Evolutionary conservation across 2,113 vertebrate species (phyloP).

Genomic region (Melierax canorus): DNA sequence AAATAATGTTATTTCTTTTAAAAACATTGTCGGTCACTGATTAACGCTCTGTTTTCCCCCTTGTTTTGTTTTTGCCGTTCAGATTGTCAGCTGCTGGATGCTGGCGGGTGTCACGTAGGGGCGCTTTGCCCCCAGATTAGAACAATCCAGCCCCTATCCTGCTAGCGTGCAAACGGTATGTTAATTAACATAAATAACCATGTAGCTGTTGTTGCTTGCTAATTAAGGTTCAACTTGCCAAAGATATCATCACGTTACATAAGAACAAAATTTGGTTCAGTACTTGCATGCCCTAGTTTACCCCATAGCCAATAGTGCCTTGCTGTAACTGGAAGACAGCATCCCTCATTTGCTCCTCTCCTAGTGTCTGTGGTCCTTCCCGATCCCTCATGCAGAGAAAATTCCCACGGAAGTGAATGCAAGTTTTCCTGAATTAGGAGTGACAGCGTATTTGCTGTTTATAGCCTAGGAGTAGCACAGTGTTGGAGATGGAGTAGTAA

Average conservation of each 20-base stretch:
- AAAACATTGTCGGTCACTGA: background rate
- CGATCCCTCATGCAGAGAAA: background rate
- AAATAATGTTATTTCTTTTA: background rate
- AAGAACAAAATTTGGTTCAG: background rate
- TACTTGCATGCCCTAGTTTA: background rate
- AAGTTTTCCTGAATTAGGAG: constrained; percentile 18
- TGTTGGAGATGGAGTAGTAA: constrained; percentile 11
- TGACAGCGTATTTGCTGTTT: constrained; percentile 1
- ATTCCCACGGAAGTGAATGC: background rate
- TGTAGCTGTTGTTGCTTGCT: background rate
- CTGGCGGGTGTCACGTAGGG: background rate
- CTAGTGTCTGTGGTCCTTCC: background rate
- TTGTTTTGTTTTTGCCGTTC: background rate
- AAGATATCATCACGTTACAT: background rate
- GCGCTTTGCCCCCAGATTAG: background rate
- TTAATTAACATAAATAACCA: background rate
- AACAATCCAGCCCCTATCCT: background rate
- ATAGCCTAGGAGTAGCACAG: background rate
- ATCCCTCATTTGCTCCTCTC: background rate
- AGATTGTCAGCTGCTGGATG: background rate
- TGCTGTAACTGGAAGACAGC: background rate
- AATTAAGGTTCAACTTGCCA: background rate
- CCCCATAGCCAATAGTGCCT: background rate
- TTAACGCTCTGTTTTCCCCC: background rate
- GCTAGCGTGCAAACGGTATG: background rate